Base-by-base conservation (phyloP, 2,797 vertebrate species). In the Meda fulgida region DNA sequence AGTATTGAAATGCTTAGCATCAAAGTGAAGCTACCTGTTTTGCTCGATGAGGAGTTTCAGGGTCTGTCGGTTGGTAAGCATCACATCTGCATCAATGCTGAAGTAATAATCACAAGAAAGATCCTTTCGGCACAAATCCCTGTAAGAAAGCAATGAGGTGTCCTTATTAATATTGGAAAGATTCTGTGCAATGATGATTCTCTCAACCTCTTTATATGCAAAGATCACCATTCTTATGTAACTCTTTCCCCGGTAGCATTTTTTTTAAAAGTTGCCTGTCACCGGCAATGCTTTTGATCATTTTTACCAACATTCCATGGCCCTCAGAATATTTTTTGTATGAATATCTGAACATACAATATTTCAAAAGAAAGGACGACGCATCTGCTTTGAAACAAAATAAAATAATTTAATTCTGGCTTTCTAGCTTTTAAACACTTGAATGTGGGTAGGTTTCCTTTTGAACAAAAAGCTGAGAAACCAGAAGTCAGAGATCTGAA, bases 31-130 rank as follows among this genome's bases (percentile, higher is more conserved):
- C 86, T 94, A 99, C 98, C 98, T 99, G 97, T 99, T 99, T 93
- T 99, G 97, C 92, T 99, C 97, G 26, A 99, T 96, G 89, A 99
- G 93, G 87, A 97, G 93, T 93, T 96, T 97, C 92, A 99, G 93
- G 11, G 97, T 98, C 92, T 96, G 96, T 0, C 93, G 93, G 91
- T 99, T 99, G 92, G 97, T 99, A 90, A 99, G 92, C 91, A 97
- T 96, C 1, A 99, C 98, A 84, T 99, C 97, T 9, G 97, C 92
- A 89, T 99, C 98, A n/a, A 99, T 93, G 92, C 96, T 99, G 89
- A 99, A 96, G 92, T 99, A 99, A 94, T 96, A 97, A 85, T 96
- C 95, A 71, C 98, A 99, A 1, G 92, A 89, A 85, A 94, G 81
- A 88, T 99, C 96, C 88, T 96, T 94, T 26, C 97, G 97, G 90